Evolutionary conservation across 1,140 invertebrate species (phyloP).

Genomic region (Epicauta chinensis): DNA sequence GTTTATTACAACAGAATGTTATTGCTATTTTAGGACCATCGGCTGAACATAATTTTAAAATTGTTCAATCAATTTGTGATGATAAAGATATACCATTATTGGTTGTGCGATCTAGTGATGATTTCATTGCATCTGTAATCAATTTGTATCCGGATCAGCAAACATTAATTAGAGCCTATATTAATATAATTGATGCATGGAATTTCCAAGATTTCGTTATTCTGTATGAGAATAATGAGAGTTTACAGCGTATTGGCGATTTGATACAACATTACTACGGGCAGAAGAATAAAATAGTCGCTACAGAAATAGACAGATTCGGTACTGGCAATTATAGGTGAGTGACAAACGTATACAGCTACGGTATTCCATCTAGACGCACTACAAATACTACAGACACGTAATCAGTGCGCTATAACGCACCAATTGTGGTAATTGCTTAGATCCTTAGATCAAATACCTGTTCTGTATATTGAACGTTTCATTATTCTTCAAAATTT

Average conservation of each 20-base stretch:
- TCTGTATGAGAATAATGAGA: conserved; percentile 69
- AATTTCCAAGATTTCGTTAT: conserved; percentile 80
- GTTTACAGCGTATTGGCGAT: conserved; percentile 66
- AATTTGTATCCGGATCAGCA: conserved; percentile 8
- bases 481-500: too few relatives aligned
- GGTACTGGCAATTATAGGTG: conserved; percentile 47
- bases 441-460: too few relatives aligned
- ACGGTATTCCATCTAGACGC: too few relatives aligned
- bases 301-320: conserved; percentile 51
- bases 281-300: conserved; percentile 48
- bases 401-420: too few relatives aligned
- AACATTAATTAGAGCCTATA: conserved; percentile 60
- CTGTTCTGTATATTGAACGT: too few relatives aligned
- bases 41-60: conserved; percentile 53
- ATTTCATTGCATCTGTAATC: conserved; percentile 46
- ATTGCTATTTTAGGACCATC: conserved; percentile 76
- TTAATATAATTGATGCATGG: conserved; percentile 63
- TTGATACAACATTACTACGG: conserved; percentile 65
- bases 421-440: too few relatives aligned
- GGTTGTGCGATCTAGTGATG: conserved; percentile 61
- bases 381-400: too few relatives aligned
- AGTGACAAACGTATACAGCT: not conserved
- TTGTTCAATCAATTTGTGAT: conserved; percentile 85
- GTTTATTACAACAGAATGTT: conserved; percentile 46
- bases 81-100: conserved; percentile 80